Conservation (phyloP, 2,888 invertebrate genomes). For the Allygus modestus region DNA sequence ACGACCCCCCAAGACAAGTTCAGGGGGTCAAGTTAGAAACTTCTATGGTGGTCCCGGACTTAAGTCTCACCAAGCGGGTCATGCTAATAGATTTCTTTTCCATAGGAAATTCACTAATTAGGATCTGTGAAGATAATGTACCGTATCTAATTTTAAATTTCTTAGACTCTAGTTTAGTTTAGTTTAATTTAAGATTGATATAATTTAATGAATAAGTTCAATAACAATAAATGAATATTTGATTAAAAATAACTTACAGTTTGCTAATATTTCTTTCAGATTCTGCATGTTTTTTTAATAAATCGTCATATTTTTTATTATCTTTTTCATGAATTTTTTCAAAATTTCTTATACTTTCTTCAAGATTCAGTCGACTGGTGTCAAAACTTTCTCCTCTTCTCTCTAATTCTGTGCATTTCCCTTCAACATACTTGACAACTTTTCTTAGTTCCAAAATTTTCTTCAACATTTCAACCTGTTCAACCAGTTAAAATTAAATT, state of each 20-base stretch:
- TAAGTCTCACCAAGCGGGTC: too few species aligned
- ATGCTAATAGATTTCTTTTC: too few species aligned
- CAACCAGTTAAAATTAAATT: not conserved
- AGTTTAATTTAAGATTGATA: too few species aligned
- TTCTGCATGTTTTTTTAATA: not conserved
- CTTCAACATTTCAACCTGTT: not conserved
- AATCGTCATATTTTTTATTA: not conserved
- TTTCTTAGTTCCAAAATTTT: not conserved
- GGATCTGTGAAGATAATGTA: too few species aligned
- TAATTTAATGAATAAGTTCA: too few species aligned
- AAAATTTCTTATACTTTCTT: not conserved
- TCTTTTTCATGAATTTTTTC: not conserved
- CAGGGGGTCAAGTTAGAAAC: too few species aligned
- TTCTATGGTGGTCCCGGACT: too few species aligned
- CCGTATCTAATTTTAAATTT: too few species aligned
- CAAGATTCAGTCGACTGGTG: not conserved
- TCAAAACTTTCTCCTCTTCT: conserved; percentile 1
- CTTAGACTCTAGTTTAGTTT: too few species aligned
- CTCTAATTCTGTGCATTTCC: not conserved
- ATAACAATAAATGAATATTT: too few species aligned
- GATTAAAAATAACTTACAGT: conserved; percentile 7
- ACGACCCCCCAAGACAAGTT: too few species aligned
- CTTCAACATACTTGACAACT: conserved; percentile 3
- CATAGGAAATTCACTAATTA: too few species aligned
- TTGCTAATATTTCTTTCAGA: not conserved